These are phyloP conservation scores for Philaenus spumarius DNA, from an alignment of 1,140 invertebrate species.

Conservation along the genomic window DNA sequence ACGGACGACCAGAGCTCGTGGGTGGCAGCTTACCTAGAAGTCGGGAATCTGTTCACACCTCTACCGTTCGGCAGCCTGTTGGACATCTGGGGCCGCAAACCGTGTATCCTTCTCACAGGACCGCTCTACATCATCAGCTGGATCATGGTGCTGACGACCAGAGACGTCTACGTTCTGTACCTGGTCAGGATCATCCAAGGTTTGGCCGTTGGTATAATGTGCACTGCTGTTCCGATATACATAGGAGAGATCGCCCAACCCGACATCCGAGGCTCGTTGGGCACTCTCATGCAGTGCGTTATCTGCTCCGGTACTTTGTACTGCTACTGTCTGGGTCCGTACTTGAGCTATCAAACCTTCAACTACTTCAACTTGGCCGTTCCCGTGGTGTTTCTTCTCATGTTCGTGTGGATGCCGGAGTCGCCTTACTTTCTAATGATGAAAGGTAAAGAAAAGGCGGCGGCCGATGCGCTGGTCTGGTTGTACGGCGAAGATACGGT, in stretches of 20 bases:
- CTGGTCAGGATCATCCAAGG: slow-evolving; percentile 41
- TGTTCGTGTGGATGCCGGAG: slow-evolving; percentile 42
- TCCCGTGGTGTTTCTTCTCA: slow-evolving; percentile 30
- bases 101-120: slow-evolving; percentile 61
- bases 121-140: slow-evolving; percentile 39
- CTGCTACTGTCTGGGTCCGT: slow-evolving; percentile 38
- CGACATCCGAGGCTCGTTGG: slow-evolving; percentile 5
- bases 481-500: slow-evolving; percentile 21
- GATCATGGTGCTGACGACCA: slow-evolving; percentile 45
- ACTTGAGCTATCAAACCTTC: slow-evolving; percentile 20
- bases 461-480: slow-evolving; percentile 21
- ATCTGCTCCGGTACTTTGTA: slow-evolving; percentile 15
- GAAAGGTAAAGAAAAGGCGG: slow-evolving; percentile 11
- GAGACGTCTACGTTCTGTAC: slow-evolving; percentile 12
- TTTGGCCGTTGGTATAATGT: slow-evolving; percentile 61
- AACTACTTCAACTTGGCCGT: slow-evolving; percentile 11
- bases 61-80: slow-evolving; percentile 43
- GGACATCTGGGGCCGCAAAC: slow-evolving; percentile 63
- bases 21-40: slow-evolving; percentile 4
- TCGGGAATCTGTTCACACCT: slow-evolving; percentile 29
- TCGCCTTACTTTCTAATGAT: slow-evolving; percentile 26
- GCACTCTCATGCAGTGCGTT: slow-evolving; percentile 14
- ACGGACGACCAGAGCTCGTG: slow-evolving; percentile 6
- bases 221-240: slow-evolving; percentile 60
- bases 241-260: slow-evolving; percentile 47